Evolutionary conservation across 2,888 invertebrate genomes (phyloP).

Genomic region (Folsomia candida): DNA sequence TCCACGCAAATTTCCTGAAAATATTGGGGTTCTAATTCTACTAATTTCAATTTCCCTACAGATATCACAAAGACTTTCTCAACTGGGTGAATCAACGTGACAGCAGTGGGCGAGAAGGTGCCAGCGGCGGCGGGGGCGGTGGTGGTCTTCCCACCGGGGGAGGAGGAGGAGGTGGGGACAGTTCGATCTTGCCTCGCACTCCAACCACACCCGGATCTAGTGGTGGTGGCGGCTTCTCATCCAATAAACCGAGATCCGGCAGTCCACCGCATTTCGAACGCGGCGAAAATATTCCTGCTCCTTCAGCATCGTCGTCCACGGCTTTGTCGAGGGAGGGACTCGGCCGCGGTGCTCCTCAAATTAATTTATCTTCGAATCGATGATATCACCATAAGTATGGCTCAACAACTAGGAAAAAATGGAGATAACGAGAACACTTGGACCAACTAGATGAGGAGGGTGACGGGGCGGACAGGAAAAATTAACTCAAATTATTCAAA

Average conservation of each 20-base stretch:
- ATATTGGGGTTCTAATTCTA: too few species aligned
- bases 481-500: too few species aligned
- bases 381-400: too few species aligned
- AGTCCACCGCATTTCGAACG: conserved; percentile 26
- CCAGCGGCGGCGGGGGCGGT: conserved; percentile 10
- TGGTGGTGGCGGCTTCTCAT: conserved; percentile 21
- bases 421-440: too few species aligned
- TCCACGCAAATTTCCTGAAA: too few species aligned
- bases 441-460: too few species aligned
- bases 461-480: too few species aligned
- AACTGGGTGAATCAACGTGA: conserved; percentile 48
- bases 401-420: too few species aligned
- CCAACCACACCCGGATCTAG: conserved; percentile 22
- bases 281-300: neutral
- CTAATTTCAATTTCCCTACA: conserved; percentile 43
- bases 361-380: conserved; percentile 9
- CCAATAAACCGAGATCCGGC: conserved; percentile 29
- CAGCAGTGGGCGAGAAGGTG: neutral
- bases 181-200: conserved; percentile 7
- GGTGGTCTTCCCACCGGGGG: neutral
- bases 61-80: conserved; percentile 56
- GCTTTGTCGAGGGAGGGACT: conserved; percentile 1
- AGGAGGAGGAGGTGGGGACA: conserved; percentile 11
- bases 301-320: neutral
- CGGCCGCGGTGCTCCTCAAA: neutral